These are phyloP conservation scores for Trichosurus vulpecula DNA, from an alignment of 2,797 vertebrate species.

Conservation along the genomic window DNA sequence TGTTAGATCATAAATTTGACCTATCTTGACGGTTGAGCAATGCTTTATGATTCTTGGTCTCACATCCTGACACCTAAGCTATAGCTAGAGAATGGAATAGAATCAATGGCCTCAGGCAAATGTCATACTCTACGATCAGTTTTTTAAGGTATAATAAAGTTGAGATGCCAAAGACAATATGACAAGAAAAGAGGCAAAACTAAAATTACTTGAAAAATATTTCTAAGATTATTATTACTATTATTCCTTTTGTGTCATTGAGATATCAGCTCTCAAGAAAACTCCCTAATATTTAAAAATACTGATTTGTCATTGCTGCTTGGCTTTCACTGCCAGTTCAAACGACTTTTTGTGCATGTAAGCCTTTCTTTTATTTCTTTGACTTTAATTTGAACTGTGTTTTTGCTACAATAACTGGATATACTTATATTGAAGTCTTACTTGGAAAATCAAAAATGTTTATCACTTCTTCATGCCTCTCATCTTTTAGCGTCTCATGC, in stretches of 20 bases:
- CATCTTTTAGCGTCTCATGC: neutral
- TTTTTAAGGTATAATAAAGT: constrained; percentile 58
- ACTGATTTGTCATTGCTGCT: neutral
- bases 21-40: constrained; percentile 50
- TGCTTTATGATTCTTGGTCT: constrained; percentile 65
- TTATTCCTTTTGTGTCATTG: neutral
- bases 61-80: constrained; percentile 41
- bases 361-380: neutral
- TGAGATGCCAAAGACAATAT: neutral
- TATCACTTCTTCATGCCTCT: neutral
- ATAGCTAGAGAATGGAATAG: constrained; percentile 56
- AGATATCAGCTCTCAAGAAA: neutral
- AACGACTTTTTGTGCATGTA: neutral
- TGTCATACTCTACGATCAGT: constrained; percentile 40
- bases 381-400: neutral
- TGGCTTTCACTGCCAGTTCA: neutral
- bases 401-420: neutral
- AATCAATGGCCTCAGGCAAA: constrained; percentile 21
- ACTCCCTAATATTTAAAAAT: neutral
- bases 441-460: neutral
- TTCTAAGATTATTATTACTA: too few species aligned
- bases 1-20: constrained; percentile 53
- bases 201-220: neutral
- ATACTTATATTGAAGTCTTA: neutral
- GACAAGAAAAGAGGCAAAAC: neutral